Percentiles rank a stretch among this genome's conserved stretches.
Conservation (phyloP, 2,113 vertebrate species). For the Carassius carassius region DNA sequence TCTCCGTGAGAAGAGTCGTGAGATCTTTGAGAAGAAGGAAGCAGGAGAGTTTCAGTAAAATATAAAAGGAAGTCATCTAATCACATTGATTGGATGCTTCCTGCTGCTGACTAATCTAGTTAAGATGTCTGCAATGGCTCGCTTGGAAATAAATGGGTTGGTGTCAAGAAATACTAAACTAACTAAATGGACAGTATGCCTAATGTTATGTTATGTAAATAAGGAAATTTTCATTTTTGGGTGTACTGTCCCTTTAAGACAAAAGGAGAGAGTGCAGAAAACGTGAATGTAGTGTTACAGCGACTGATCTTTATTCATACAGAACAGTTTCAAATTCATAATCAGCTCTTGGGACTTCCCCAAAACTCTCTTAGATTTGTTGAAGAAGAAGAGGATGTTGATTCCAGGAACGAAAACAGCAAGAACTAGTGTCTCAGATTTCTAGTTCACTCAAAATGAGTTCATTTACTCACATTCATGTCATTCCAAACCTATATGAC, state of each 20-base stretch:
- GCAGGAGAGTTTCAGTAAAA: constrained; percentile 1
- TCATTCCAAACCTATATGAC: not conserved
- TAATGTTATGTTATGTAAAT: not conserved
- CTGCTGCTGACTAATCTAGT: constrained; percentile 33
- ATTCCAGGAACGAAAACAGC: not conserved
- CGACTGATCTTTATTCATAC: not conserved
- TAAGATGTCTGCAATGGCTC: not conserved
- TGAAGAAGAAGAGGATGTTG: not conserved
- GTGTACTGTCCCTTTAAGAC: not conserved
- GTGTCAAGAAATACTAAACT: not conserved
- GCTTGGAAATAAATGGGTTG: not conserved
- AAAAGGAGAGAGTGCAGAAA: not conserved
- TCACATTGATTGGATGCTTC: constrained; percentile 34
- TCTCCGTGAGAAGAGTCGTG: not conserved
- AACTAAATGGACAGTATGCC: not conserved
- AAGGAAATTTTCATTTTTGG: not conserved
- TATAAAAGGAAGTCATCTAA: constrained; percentile 3
- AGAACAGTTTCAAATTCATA: not conserved
- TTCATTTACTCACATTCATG: not conserved
- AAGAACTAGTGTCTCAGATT: not conserved
- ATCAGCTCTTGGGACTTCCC: not conserved
- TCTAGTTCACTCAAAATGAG: too few species aligned
- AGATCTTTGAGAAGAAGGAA: constrained; percentile 28
- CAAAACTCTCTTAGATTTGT: not conserved
- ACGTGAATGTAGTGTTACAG: not conserved